Base-by-base conservation (phyloP, 1,140 invertebrate genomes). In the Lasioglossum albipes region DNA sequence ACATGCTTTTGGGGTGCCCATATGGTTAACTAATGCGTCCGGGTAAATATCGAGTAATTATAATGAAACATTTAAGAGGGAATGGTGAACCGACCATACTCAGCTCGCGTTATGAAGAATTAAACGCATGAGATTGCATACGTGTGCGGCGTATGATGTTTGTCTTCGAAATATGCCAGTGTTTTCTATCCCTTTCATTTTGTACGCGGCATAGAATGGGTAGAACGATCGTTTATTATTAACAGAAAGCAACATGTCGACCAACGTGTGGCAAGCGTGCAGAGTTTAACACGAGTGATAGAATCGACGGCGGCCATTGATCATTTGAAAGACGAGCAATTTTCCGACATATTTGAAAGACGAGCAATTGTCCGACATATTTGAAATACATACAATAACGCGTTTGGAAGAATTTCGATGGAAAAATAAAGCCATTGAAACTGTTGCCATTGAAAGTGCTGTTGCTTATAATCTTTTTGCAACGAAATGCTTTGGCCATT, bases 41-140 rank as follows among this genome's bases (percentile, higher is more conserved):
- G 41, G 16, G 54, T 41, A 49, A 61, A 80, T 68, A 62, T 75
- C 64, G 52, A 31, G n/a, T 80, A 80, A 79, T 75, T 79, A 67
- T 67, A 75, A 22, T 75, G 59, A 79, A 79, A 79, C n/a, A 79
- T 75, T 67, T 75, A 79, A 7, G n/a, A 62, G 42, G 6, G 36
- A 49, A 18, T 57, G 18, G 22, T 6, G 42, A 22, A 10, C 52
- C 22, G 31, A 13, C 36, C 5, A 6, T 2, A 10, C 0, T 2
- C 22, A 36, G 3, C 45, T 57, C 36, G 12, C 18, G 7, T 18
- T 31, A 73, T 62, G 36, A 79, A 57, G 49, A 75, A 75, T 80
- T 80, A 75, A 80, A 75, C 64, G 41, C 27, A 18, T n/a, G 52
- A 66, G 52, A 79, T 79, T 67, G 45, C 52, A 73, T 22, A 31